Percentiles rank a stretch among this genome's conserved stretches.
These are phyloP conservation scores for Pachyseris speciosa DNA, from an alignment of 64 coral and sea anemone species.

Conservation along the genomic window DNA sequence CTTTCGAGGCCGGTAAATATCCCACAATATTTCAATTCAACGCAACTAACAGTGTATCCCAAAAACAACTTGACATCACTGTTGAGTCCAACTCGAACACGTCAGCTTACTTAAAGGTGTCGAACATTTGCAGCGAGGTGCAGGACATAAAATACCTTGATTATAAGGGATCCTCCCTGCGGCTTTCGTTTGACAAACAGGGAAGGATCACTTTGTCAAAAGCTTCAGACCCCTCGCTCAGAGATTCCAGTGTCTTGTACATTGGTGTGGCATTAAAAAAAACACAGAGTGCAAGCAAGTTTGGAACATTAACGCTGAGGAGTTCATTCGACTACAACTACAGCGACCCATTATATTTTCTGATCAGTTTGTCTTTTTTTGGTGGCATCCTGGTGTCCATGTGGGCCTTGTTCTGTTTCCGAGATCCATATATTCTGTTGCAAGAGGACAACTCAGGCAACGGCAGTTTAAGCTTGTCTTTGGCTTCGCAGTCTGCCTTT, in stretches of 20 bases:
- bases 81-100: background rate
- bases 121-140: conserved; percentile 3
- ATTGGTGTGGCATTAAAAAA: conserved; percentile 51
- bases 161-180: background rate
- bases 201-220: conserved; percentile 78
- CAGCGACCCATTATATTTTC: conserved; percentile 31
- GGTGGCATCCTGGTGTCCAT: conserved; percentile 46
- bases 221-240: conserved; percentile 46
- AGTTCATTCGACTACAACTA: conserved; percentile 62
- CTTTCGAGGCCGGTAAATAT: background rate
- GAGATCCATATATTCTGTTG: conserved; percentile 21
- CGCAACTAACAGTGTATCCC: background rate
- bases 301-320: background rate
- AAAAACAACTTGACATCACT: conserved; percentile 46
- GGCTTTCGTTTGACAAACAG: conserved; percentile 52
- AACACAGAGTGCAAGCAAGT: background rate
- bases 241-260: background rate
- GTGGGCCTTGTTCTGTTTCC: conserved; percentile 65
- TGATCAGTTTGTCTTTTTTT: conserved; percentile 29
- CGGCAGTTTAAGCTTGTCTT: background rate
- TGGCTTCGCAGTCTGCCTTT: too few species aligned
- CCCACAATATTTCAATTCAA: conserved; percentile 9
- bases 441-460: background rate
- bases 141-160: background rate
- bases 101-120: conserved; percentile 32